Percentiles rank a stretch among this genome's conserved stretches.
These are phyloP conservation scores for Diadegma fenestrale DNA, from an alignment of 2,888 invertebrate genomes.

Conservation along the genomic window DNA sequence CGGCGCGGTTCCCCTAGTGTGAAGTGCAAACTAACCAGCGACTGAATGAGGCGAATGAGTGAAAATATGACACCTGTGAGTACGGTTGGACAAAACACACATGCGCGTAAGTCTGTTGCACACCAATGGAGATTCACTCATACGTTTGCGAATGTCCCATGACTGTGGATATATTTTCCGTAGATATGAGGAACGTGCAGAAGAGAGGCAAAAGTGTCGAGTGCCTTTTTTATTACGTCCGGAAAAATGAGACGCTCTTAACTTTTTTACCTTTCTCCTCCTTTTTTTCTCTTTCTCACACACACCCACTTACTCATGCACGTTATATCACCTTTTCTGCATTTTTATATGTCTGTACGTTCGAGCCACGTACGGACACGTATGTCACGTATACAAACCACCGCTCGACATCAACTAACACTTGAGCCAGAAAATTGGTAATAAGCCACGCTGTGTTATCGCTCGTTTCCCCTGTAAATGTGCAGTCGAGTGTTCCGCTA, in stretches of 20 bases:
- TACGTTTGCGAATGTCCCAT: not conserved
- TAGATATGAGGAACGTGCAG: slow-evolving; percentile 13
- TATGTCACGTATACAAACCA: not conserved
- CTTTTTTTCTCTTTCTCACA: not conserved
- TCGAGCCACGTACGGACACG: not conserved
- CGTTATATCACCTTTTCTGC: slow-evolving; percentile 17
- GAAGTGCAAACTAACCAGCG: slow-evolving; percentile 33
- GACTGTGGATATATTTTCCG: not conserved
- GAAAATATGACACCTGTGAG: slow-evolving; percentile 52
- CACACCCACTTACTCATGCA: not conserved
- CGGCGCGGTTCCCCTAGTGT: slow-evolving; percentile 38
- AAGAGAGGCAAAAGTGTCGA: slow-evolving; percentile 50
- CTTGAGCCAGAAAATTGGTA: slow-evolving; percentile 54
- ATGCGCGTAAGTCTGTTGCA: not conserved
- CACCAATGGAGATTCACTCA: not conserved
- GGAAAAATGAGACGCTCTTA: slow-evolving; percentile 27
- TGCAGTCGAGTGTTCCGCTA: slow-evolving; percentile 6
- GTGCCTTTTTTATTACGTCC: slow-evolving; percentile 55
- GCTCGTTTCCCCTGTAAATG: slow-evolving; percentile 27
- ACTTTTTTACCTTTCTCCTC: slow-evolving; percentile 4
- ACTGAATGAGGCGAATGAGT: slow-evolving; percentile 36
- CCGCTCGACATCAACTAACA: slow-evolving; percentile 28
- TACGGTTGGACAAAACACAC: slow-evolving; percentile 8
- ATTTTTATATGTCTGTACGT: not conserved
- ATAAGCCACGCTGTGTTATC: slow-evolving; percentile 45